phyloP scores from a whole-genome alignment of 2,888 invertebrate species.

The Azorinus chamasolen region DNA sequence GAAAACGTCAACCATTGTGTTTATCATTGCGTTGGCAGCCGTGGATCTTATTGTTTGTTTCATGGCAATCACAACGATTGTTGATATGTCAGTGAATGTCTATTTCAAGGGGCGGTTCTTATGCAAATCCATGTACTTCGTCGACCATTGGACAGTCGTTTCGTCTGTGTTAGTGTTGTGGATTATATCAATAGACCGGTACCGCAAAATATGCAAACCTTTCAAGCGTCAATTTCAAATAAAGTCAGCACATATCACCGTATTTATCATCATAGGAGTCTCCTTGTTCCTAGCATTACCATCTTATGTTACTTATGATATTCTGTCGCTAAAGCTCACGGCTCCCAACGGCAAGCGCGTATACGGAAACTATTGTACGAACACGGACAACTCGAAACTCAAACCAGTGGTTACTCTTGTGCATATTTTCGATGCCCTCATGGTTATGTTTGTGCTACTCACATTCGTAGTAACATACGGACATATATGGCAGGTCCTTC shows the following conservation, averaged over 20 bases:
- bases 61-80: too few relatives aligned
- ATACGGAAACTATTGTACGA: constrained; percentile 46
- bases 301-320: constrained; percentile 39
- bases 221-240: constrained; percentile 30
- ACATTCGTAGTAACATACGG: constrained; percentile 44
- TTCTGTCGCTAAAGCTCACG: constrained; percentile 12
- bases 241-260: constrained; percentile 11
- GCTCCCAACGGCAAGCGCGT: not conserved
- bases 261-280: constrained; percentile 1
- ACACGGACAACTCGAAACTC: constrained; percentile 21
- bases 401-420: constrained; percentile 22
- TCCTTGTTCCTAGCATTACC: constrained; percentile 28
- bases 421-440: constrained; percentile 24
- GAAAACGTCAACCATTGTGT: too few relatives aligned
- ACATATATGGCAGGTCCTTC: constrained; percentile 20
- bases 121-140: constrained; percentile 49
- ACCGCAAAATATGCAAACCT: constrained; percentile 42
- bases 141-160: constrained; percentile 46
- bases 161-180: constrained; percentile 38
- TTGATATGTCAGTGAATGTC: constrained; percentile 38
- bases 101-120: constrained; percentile 13
- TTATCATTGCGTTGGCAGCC: too few relatives aligned
- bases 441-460: constrained; percentile 14
- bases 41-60: too few relatives aligned
- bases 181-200: constrained; percentile 43